Percentiles rank a stretch among this genome's conserved stretches.
phyloP scores from a whole-genome alignment of 2,888 invertebrate species.

The Fragum fragum region DNA sequence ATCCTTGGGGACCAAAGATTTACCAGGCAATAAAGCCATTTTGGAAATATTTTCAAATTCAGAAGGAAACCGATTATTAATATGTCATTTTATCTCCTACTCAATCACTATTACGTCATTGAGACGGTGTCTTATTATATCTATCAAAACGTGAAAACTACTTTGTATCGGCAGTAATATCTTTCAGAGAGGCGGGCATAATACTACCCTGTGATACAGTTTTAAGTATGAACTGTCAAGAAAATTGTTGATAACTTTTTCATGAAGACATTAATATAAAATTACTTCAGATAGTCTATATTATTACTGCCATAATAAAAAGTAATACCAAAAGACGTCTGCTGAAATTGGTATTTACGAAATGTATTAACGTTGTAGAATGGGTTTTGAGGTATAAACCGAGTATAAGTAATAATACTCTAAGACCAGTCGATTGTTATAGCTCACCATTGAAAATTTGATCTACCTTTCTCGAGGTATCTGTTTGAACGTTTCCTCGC shows the following conservation, averaged over 20 bases:
- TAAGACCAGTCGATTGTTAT: too few species aligned
- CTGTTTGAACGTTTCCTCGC: too few species aligned
- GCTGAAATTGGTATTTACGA: too few species aligned
- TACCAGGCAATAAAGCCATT: not conserved
- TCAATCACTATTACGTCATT: conserved; percentile 7
- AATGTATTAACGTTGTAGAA: too few species aligned
- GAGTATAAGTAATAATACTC: too few species aligned
- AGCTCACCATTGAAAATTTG: too few species aligned
- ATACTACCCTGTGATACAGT: not conserved
- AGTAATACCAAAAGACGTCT: not conserved
- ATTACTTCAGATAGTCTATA: not conserved
- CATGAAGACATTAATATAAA: not conserved
- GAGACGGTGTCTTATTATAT: conserved; percentile 9
- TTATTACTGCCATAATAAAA: not conserved
- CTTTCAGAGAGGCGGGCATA: not conserved
- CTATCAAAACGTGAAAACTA: not conserved
- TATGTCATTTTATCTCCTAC: conserved; percentile 4
- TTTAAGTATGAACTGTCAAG: not conserved
- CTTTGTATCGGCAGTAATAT: not conserved
- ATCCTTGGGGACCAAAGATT: not conserved
- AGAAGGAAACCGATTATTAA: conserved; percentile 9
- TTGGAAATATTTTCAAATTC: not conserved
- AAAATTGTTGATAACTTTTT: not conserved
- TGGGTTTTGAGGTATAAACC: too few species aligned
- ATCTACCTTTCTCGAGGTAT: too few species aligned